These are phyloP conservation scores for Acleris literana DNA, from an alignment of 2,888 invertebrate species.

Conservation along the genomic window DNA sequence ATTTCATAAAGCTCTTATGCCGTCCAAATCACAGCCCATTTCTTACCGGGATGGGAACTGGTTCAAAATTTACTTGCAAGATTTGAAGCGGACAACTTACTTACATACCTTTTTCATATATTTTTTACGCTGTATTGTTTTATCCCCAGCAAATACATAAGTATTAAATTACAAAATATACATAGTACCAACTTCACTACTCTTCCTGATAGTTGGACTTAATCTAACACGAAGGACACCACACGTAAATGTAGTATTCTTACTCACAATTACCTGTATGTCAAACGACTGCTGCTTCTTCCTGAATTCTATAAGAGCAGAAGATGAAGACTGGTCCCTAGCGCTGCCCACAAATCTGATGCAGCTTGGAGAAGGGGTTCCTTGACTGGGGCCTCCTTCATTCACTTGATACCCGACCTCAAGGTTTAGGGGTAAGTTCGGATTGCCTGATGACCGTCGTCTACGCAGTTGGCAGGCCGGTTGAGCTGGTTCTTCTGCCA, in stretches of 20 bases:
- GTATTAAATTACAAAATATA: too few species aligned
- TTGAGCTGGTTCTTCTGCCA: slow-evolving; percentile 62
- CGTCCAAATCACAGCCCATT: too few species aligned
- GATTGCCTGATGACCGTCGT: slow-evolving; percentile 65
- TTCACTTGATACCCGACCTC: slow-evolving; percentile 67
- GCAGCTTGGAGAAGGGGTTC: slow-evolving; percentile 73
- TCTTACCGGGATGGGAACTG: too few species aligned
- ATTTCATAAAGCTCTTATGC: too few species aligned
- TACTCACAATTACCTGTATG: slow-evolving; percentile 61
- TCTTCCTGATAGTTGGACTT: background rate
- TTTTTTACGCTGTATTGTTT: too few species aligned
- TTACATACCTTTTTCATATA: too few species aligned
- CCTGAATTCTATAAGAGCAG: slow-evolving; percentile 70
- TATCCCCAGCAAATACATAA: too few species aligned
- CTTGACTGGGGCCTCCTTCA: slow-evolving; percentile 66
- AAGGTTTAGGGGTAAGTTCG: slow-evolving; percentile 65
- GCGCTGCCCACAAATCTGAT: slow-evolving; percentile 58
- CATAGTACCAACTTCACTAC: too few species aligned
- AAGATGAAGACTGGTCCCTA: slow-evolving; percentile 52
- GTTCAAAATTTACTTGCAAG: too few species aligned
- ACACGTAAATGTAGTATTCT: background rate
- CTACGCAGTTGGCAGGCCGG: slow-evolving; percentile 68
- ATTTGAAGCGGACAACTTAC: too few species aligned
- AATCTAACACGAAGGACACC: slow-evolving; percentile 7
- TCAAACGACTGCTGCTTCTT: slow-evolving; percentile 80